Percentiles rank a stretch among this genome's conserved stretches.
These are phyloP conservation scores for Thera britannica DNA, from an alignment of 2,888 invertebrate species.

Conservation along the genomic window DNA sequence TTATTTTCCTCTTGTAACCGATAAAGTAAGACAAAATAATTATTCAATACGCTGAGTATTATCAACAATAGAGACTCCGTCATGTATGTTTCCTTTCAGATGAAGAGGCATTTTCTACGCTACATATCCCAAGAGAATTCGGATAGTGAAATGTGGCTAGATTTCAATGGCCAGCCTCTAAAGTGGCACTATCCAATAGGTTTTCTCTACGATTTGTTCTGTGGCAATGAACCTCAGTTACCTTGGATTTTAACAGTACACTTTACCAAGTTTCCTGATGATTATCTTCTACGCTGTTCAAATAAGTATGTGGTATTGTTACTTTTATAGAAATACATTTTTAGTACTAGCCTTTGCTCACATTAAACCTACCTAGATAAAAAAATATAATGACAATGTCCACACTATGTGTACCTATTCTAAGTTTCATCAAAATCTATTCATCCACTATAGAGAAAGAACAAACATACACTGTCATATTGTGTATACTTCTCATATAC, in stretches of 20 bases:
- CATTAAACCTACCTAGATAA: too few relatives aligned
- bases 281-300: slow-evolving; percentile 93
- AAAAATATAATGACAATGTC: too few relatives aligned
- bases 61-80: neutral
- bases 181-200: slow-evolving; percentile 96
- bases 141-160: slow-evolving; percentile 97
- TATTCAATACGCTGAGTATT: neutral
- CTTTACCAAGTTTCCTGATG: slow-evolving; percentile 97
- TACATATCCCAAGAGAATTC: slow-evolving; percentile 92
- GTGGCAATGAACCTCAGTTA: slow-evolving; percentile 88
- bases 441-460: too few relatives aligned
- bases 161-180: slow-evolving; percentile 95
- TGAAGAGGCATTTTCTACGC: slow-evolving; percentile 94
- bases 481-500: too few relatives aligned
- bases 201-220: slow-evolving; percentile 94
- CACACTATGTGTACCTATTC: too few relatives aligned
- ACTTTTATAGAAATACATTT: neutral
- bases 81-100: slow-evolving; percentile 76
- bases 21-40: slow-evolving; percentile 87
- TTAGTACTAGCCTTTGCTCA: too few relatives aligned
- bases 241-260: slow-evolving; percentile 98
- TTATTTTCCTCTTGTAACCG: slow-evolving; percentile 97
- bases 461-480: too few relatives aligned
- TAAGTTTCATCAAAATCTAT: too few relatives aligned
- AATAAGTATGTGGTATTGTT: slow-evolving; percentile 86